Conservation (phyloP, 92 coral and sea anemone genomes). For the Ricordea florida region DNA sequence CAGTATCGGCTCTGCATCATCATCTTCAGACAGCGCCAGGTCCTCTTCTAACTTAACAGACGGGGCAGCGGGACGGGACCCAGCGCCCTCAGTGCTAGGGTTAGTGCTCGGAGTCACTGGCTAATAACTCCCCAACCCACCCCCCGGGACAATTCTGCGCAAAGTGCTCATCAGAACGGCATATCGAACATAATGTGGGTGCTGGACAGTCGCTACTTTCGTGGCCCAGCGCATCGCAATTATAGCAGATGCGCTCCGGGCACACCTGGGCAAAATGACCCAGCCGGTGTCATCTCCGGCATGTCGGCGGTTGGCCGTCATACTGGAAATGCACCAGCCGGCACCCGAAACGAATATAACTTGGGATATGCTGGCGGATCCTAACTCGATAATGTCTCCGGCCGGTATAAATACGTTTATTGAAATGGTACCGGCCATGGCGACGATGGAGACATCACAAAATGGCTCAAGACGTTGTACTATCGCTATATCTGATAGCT, state of each 20-base stretch:
- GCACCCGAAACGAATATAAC: not conserved
- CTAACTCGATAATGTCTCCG: not conserved
- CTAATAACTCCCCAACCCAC: not conserved
- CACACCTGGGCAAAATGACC: slow-evolving; percentile 22
- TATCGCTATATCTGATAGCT: not conserved
- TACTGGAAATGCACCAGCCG: not conserved
- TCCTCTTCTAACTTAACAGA: no score
- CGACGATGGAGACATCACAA: not conserved
- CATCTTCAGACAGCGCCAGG: no score
- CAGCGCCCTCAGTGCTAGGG: no score
- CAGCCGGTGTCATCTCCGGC: not conserved
- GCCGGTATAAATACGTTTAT: not conserved
- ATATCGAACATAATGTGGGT: not conserved
- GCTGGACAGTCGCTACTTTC: not conserved
- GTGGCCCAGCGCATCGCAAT: slow-evolving; percentile 35
- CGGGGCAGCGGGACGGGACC: no score
- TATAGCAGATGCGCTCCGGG: not conserved
- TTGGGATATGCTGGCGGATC: not conserved
- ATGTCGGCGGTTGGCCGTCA: not conserved
- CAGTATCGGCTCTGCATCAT: no score
- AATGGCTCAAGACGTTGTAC: not conserved
- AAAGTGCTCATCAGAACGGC: not conserved
- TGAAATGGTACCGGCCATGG: not conserved
- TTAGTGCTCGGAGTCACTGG: not conserved
- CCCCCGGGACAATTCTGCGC: not conserved